Conservation (phyloP, 2,888 invertebrate genomes). For the Gasteruption jaculator region DNA sequence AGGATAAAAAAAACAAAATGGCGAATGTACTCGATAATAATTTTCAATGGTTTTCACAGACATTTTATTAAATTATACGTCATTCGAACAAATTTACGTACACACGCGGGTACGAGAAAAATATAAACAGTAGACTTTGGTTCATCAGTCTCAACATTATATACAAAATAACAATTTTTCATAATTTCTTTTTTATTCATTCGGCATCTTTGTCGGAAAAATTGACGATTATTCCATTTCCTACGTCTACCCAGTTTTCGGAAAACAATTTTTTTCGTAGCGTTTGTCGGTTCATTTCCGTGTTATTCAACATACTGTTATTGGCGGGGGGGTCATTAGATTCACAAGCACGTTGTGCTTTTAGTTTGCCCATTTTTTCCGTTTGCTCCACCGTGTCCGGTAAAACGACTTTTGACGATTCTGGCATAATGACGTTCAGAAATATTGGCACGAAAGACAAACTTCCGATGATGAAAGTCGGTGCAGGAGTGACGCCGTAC, state of each 20-base stretch:
- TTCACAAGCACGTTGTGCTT: too few species aligned
- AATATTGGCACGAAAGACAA: conserved; percentile 33
- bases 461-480: conserved; percentile 29
- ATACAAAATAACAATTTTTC: too few species aligned
- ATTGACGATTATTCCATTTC: conserved; percentile 44
- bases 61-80: too few species aligned
- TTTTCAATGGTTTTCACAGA: too few species aligned
- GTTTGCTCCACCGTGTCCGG: conserved; percentile 35
- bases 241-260: conserved; percentile 44
- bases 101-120: too few species aligned
- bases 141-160: too few species aligned
- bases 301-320: conserved; percentile 16
- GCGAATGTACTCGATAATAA: too few species aligned
- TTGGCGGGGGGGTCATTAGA: too few species aligned
- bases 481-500: conserved; percentile 25
- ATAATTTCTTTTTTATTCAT: conserved; percentile 5
- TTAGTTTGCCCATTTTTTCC: conserved; percentile 20
- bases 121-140: too few species aligned
- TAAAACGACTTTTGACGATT: conserved; percentile 31
- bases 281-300: conserved; percentile 30
- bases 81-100: too few species aligned
- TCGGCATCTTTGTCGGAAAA: conserved; percentile 35
- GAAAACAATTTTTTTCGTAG: conserved; percentile 42
- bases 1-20: too few species aligned
- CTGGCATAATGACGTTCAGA: conserved; percentile 33